Evolutionary conservation across 2,113 vertebrate genomes (phyloP), one percentile per base, ranked within the genome.

Genomic region (Osmerus eperlanus): DNA sequence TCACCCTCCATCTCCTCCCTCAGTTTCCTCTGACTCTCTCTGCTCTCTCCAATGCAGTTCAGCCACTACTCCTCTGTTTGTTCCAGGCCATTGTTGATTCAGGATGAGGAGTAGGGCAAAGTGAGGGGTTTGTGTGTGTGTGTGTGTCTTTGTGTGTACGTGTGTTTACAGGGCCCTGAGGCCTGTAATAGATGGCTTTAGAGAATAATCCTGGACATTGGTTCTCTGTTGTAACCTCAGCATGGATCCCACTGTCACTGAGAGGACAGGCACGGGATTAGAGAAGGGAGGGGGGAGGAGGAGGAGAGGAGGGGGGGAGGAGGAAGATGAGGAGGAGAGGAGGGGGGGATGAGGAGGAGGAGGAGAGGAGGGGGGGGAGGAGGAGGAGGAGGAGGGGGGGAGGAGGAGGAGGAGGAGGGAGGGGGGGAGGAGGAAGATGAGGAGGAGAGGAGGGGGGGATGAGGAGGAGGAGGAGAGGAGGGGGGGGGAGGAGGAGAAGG

Each of bases 151-250:
- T 61, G n/a, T 61, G 36, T 70, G 9, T 70, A 12, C 19, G 32
- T 70, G 68, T 69, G 68, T 70, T 55, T 60, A 32, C 51, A 65
- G 32, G 32, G 63, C 32, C 18, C 63, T 41, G 29, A 7, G 32
- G 29, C 32, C 63, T 65, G 32, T 65, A 65, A 41, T 65, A 14
- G 61, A 63, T 1, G 29, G 29, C 29, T 32, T 64, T 64, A 32
- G 28, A 36, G 62, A 41, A 64, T 8, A 25, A 61, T 61, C 59
- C 59, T 61, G 12, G 6, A 23, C 25, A 68, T 74, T 52, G 72
- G 55, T 58, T 69, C 32, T n/a, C 7, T 64, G 29, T 36, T 64
- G 8, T 25, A 29, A 6, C 62, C 25, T 61, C 59, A 61, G 29
- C 62, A 36, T 64, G 28, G 62, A n/a, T 18, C 29, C 21, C 6